Evolutionary conservation across 2,888 invertebrate genomes (phyloP).

Genomic region (Electrophaes corylata): DNA sequence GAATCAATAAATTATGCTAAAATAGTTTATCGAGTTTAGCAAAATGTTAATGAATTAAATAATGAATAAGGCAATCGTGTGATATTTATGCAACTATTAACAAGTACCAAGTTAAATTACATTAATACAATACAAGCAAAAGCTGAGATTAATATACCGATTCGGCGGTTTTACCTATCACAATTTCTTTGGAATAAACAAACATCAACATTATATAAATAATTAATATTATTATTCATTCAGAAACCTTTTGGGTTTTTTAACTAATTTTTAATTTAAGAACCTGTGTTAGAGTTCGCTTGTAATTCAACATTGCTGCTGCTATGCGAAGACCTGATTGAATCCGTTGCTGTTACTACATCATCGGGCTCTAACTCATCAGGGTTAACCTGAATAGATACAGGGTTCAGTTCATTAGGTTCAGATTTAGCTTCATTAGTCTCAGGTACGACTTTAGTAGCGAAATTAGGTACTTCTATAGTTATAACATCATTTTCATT

Average conservation of each 20-base stretch:
- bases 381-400: constrained; percentile 36
- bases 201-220: constrained; percentile 41
- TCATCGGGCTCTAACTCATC: constrained; percentile 49
- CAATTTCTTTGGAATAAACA: constrained; percentile 78
- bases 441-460: constrained; percentile 58
- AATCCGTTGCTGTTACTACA: constrained; percentile 44
- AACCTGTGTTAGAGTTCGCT: constrained; percentile 45
- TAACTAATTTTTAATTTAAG: constrained; percentile 45
- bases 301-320: constrained; percentile 44
- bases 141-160: constrained; percentile 77
- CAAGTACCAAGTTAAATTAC: constrained; percentile 68
- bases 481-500: constrained; percentile 73
- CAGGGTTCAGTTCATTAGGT: constrained; percentile 35
- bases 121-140: constrained; percentile 73
- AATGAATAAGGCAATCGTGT: constrained; percentile 82
- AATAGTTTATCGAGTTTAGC: constrained; percentile 81
- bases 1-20: constrained; percentile 61
- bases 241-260: constrained; percentile 39
- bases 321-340: constrained; percentile 38
- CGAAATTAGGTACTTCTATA: constrained; percentile 70
- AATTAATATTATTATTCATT: constrained; percentile 51
- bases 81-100: constrained; percentile 76
- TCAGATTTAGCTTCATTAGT: constrained; percentile 49
- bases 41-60: constrained; percentile 76
- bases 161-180: constrained; percentile 73